Conservation (phyloP, 2,797 vertebrate species). For the Falco berigora region DNA sequence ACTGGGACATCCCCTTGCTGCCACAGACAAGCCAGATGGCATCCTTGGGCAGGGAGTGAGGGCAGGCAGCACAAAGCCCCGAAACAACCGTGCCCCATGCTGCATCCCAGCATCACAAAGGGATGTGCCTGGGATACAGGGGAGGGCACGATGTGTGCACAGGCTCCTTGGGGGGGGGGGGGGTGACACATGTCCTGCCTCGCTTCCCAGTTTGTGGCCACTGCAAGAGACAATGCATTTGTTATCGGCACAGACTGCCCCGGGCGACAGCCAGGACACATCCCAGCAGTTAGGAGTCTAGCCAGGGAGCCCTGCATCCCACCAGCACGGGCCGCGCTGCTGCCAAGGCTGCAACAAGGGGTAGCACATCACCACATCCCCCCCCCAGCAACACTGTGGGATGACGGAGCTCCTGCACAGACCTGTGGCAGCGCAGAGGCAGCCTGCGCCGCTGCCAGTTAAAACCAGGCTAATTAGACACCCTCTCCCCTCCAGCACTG, state of each 20-base stretch:
- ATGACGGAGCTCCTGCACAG: background rate
- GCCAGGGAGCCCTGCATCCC: background rate
- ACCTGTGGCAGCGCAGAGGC: background rate
- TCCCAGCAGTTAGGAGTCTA: background rate
- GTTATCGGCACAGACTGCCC: background rate
- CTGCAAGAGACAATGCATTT: background rate
- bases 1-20: background rate
- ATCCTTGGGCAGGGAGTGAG: background rate
- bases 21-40: background rate
- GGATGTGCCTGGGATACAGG: background rate
- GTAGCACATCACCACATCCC: background rate
- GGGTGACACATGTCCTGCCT: background rate
- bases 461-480: conserved; percentile 9
- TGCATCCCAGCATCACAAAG: fast-evolving
- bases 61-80: background rate
- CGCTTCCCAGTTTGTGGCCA: background rate
- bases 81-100: fast-evolving
- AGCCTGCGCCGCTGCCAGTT: background rate
- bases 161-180: background rate
- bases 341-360: background rate
- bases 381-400: background rate
- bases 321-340: background rate
- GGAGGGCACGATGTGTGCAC: fast-evolving
- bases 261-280: background rate
- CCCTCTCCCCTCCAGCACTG: background rate